These are phyloP conservation scores for Sebastiscus tertius DNA, from an alignment of 2,797 vertebrate genomes.

Conservation along the genomic window DNA sequence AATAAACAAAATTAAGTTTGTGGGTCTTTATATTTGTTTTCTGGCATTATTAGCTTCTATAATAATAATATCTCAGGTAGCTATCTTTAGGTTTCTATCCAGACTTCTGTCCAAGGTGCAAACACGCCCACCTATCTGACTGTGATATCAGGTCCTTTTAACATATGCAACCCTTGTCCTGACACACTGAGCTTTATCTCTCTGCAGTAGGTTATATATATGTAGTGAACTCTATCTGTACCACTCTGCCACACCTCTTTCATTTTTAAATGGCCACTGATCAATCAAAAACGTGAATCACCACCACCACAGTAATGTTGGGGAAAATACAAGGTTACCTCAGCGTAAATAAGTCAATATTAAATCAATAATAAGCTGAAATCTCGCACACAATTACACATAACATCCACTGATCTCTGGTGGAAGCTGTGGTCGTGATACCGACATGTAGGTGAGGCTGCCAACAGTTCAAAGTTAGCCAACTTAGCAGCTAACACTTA, in stretches of 20 bases:
- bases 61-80: not conserved
- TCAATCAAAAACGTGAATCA: not conserved
- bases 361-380: too few species aligned
- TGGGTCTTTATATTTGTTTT: not conserved
- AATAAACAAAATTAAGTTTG: not conserved
- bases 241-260: conserved; percentile 13
- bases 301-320: not conserved
- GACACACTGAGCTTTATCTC: not conserved
- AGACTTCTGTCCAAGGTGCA: not conserved
- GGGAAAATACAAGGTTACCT: not conserved
- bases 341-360: not conserved
- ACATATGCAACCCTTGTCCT: not conserved
- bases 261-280: not conserved
- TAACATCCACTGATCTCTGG: not conserved
- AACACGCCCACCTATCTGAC: conserved; percentile 33
- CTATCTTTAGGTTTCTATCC: not conserved
- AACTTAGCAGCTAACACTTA: conserved; percentile 49
- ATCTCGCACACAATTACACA: not conserved
- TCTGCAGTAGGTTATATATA: too few species aligned
- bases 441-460: not conserved
- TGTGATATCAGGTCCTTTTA: not conserved
- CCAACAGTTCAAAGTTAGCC: conserved; percentile 59
- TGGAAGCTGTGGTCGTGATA: not conserved
- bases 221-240: not conserved
- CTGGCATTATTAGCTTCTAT: too few species aligned